Conservation (phyloP, 2,113 vertebrate genomes). For the Ascaphus truei region DNA sequence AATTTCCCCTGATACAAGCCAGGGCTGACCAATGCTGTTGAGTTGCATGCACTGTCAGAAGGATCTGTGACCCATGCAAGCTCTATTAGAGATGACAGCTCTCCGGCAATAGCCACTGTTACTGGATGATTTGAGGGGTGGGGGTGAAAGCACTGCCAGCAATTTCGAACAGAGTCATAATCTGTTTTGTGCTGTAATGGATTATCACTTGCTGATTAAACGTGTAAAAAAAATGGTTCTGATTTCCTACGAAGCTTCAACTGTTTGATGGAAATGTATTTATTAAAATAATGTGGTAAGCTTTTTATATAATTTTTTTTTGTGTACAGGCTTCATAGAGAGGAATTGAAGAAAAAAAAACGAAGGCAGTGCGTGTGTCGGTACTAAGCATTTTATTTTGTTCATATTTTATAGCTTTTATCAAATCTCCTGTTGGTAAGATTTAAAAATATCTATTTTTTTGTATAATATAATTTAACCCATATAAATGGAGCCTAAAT, state of each 20-base stretch:
- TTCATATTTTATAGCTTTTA: too few species aligned
- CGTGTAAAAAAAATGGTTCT: neutral
- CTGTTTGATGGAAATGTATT: neutral
- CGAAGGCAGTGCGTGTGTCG: too few species aligned
- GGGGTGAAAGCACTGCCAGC: neutral
- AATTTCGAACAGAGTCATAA: conserved; percentile 12
- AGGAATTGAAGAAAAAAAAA: too few species aligned
- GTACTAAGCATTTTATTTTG: too few species aligned
- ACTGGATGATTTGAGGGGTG: neutral
- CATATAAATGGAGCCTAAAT: too few species aligned
- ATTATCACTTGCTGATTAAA: conserved; percentile 6
- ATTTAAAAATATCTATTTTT: too few species aligned
- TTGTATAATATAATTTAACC: too few species aligned
- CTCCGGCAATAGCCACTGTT: neutral
- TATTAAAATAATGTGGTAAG: too few species aligned
- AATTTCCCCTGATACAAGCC: neutral
- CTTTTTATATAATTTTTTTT: too few species aligned
- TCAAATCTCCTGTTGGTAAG: too few species aligned
- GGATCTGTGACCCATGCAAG: neutral
- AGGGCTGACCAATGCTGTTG: neutral
- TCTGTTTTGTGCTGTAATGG: conserved; percentile 12
- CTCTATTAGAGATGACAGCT: conserved; percentile 12
- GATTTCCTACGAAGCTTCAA: neutral
- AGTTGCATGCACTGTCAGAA: conserved; percentile 4
- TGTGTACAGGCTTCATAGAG: too few species aligned